Evolutionary conservation across 92 coral and sea anemone genomes (phyloP).

Genomic region (Epizoanthus ramosus): DNA sequence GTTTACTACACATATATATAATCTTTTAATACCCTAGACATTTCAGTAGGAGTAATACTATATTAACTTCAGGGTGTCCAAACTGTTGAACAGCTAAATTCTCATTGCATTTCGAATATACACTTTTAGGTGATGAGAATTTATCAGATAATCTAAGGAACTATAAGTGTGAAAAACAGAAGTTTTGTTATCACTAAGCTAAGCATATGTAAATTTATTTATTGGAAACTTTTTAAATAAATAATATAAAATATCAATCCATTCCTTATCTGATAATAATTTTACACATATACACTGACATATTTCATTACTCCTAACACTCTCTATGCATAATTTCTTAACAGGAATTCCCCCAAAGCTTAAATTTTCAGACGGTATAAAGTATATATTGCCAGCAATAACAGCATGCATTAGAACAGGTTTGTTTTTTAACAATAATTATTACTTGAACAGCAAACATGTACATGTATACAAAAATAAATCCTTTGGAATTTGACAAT

Average conservation of each 20-base stretch:
- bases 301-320: background rate
- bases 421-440: slow-evolving; percentile 3
- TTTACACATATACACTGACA: slow-evolving; percentile 21
- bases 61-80: too few species aligned
- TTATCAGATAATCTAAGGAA: background rate
- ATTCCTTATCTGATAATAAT: slow-evolving; percentile 46
- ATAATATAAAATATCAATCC: slow-evolving; percentile 67
- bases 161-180: background rate
- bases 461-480: slow-evolving; percentile 40
- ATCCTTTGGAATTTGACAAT: slow-evolving; percentile 12
- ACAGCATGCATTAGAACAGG: background rate
- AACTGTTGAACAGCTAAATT: too few species aligned
- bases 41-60: too few species aligned
- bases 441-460: slow-evolving; percentile 16
- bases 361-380: too few species aligned
- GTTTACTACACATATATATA: too few species aligned
- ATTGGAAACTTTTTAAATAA: slow-evolving; percentile 55
- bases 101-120: too few species aligned
- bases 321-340: too few species aligned
- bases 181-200: background rate
- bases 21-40: too few species aligned
- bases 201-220: slow-evolving; percentile 7
- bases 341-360: too few species aligned
- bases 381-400: background rate
- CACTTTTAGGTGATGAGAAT: too few species aligned